Conservation (phyloP, 2,797 vertebrate genomes). For the Anguilla pacifica region DNA sequence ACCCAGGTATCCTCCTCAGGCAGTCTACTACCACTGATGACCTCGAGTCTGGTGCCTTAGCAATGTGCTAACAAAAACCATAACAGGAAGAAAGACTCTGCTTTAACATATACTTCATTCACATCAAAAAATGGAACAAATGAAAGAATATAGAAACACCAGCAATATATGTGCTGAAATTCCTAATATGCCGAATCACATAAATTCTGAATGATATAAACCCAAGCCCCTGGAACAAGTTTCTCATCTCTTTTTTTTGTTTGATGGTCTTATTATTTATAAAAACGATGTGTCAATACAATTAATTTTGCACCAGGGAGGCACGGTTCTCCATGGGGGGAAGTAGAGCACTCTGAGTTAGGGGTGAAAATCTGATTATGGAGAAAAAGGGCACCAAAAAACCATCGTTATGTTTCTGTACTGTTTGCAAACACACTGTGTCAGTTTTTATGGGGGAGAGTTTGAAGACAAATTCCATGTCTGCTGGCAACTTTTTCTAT, state of each 20-base stretch:
- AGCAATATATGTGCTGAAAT: background rate
- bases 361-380: background rate
- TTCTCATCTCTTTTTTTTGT: background rate
- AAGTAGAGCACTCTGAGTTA: background rate
- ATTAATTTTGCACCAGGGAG: background rate
- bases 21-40: background rate
- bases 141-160: background rate
- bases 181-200: background rate
- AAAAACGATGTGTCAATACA: background rate
- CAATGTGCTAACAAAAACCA: background rate
- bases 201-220: background rate
- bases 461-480: constrained; percentile 1
- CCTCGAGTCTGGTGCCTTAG: background rate
- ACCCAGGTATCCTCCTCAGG: background rate
- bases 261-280: background rate
- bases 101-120: background rate
- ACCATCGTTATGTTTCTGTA: background rate
- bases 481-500: background rate
- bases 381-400: background rate
- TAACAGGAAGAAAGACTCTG: background rate
- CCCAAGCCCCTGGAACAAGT: background rate
- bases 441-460: background rate
- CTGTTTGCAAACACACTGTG: background rate
- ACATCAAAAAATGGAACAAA: background rate
- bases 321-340: background rate